These are phyloP conservation scores for Thymelicus sylvestris DNA, from an alignment of 2,888 invertebrate genomes.

Conservation along the genomic window DNA sequence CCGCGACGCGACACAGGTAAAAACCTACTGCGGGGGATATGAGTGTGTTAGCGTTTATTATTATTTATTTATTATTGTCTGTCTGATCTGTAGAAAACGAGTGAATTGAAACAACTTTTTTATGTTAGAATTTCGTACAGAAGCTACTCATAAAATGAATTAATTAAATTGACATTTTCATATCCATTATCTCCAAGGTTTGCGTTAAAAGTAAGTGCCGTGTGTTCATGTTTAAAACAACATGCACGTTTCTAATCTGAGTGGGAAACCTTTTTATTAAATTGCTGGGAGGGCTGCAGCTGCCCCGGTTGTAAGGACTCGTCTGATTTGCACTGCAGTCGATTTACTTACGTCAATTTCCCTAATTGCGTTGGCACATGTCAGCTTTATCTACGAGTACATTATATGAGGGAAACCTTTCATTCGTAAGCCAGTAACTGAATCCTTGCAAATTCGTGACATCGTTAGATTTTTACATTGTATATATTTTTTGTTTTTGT, in stretches of 20 bases:
- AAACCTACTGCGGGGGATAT: no score
- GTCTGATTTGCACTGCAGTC: slow-evolving; percentile 66
- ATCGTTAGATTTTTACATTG: no score
- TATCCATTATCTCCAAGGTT: no score
- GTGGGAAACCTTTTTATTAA: slow-evolving; percentile 83
- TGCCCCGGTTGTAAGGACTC: slow-evolving; percentile 77
- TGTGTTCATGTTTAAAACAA: slow-evolving; percentile 13
- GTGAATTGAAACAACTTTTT: no score
- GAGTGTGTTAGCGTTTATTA: no score
- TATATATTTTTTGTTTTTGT: no score
- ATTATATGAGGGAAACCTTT: slow-evolving; percentile 19
- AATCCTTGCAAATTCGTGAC: slow-evolving; percentile 31
- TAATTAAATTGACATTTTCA: no score
- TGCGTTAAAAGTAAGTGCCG: neutral
- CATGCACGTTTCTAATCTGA: slow-evolving; percentile 51
- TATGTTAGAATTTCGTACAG: no score
- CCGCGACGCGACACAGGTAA: no score
- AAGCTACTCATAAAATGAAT: no score
- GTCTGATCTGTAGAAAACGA: no score
- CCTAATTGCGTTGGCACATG: slow-evolving; percentile 24
- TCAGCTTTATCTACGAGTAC: slow-evolving; percentile 7
- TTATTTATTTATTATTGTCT: no score
- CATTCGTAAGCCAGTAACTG: slow-evolving; percentile 41
- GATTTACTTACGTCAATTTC: slow-evolving; percentile 61
- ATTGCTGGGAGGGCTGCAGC: slow-evolving; percentile 69